A percentile compares a stretch with the other conserved stretches of the same genome.
phyloP scores from a whole-genome alignment of 1,140 invertebrate species.

The Procambarus virginalis region DNA sequence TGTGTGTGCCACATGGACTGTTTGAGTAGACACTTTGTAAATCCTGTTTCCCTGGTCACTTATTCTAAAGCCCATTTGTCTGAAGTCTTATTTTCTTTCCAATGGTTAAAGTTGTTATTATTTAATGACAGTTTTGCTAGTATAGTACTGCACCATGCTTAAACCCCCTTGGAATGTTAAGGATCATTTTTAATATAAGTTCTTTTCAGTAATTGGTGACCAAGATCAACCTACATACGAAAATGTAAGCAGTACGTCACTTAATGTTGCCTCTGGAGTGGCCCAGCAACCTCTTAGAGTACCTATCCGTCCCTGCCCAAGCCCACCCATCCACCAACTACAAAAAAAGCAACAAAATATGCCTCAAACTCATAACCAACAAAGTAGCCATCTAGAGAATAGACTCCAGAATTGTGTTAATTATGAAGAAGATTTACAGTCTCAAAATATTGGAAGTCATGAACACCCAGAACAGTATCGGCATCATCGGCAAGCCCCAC shows the following conservation, averaged over 20 bases:
- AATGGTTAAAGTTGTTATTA: too few species aligned
- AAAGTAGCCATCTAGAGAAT: neutral
- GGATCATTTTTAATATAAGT: neutral
- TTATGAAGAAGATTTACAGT: neutral
- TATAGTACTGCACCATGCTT: too few species aligned
- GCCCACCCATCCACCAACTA: conserved; percentile 70
- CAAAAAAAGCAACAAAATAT: conserved; percentile 1
- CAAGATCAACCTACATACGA: conserved; percentile 13
- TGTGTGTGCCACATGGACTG: too few species aligned
- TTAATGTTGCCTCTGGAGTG: neutral
- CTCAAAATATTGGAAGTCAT: neutral
- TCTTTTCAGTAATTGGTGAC: neutral
- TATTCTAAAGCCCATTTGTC: too few species aligned
- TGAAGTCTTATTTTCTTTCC: too few species aligned
- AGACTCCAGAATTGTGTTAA: neutral
- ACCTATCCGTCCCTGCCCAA: conserved; percentile 47
- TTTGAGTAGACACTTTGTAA: too few species aligned
- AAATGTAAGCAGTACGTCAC: conserved; percentile 16
- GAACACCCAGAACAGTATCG: neutral
- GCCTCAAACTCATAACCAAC: neutral
- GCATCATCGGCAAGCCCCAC: conserved; percentile 17
- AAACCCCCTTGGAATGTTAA: too few species aligned
- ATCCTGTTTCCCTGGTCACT: too few species aligned
- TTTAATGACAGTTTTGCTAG: too few species aligned
- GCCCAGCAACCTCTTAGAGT: conserved; percentile 37